Percentiles rank a stretch among this genome's conserved stretches.
Evolutionary conservation across 37 sponge, comb jelly and placozoan species (phyloP).

Genomic region (Cliona cf. orientalis): DNA sequence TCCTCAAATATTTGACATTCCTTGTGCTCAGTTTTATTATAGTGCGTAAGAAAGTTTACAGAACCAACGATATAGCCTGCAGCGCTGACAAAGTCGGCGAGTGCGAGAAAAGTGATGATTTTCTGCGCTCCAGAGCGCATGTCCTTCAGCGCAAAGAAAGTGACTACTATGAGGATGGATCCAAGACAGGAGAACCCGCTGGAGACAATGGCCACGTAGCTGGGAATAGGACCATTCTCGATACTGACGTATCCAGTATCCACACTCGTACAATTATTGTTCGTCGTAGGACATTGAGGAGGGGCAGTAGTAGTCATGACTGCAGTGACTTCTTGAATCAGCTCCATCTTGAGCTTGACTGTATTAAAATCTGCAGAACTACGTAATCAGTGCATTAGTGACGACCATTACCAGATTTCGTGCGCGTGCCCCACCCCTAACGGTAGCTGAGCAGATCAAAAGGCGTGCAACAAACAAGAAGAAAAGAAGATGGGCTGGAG

Average conservation of each 20-base stretch:
- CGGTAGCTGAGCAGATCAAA: no score
- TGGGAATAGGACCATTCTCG: slow-evolving; percentile 27
- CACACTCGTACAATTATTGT: no score
- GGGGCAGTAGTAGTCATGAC: no score
- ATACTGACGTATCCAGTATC: slow-evolving; percentile 12
- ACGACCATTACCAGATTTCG: no score
- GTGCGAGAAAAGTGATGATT: slow-evolving; percentile 53
- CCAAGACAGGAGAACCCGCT: slow-evolving; percentile 55
- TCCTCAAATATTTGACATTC: slow-evolving; percentile 12
- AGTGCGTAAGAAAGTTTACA: slow-evolving; percentile 19
- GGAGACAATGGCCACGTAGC: slow-evolving; percentile 55
- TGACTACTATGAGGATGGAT: slow-evolving; percentile 39
- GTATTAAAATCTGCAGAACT: no score
- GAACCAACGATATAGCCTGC: slow-evolving; percentile 71
- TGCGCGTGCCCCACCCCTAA: no score
- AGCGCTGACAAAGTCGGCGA: slow-evolving; percentile 74
- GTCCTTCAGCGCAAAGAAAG: slow-evolving; percentile 46
- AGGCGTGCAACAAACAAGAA: no score
- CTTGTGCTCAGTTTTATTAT: not conserved
- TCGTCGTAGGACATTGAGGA: no score
- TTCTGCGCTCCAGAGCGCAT: slow-evolving; percentile 44
- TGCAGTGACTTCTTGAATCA: no score
- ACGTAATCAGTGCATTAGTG: no score
- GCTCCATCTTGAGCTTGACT: no score
- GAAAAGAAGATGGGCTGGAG: no score